A percentile compares a stretch with the other conserved stretches of the same genome.
phyloP scores from a whole-genome alignment of 2,888 invertebrate species.

The Cyaniris semiargus region DNA sequence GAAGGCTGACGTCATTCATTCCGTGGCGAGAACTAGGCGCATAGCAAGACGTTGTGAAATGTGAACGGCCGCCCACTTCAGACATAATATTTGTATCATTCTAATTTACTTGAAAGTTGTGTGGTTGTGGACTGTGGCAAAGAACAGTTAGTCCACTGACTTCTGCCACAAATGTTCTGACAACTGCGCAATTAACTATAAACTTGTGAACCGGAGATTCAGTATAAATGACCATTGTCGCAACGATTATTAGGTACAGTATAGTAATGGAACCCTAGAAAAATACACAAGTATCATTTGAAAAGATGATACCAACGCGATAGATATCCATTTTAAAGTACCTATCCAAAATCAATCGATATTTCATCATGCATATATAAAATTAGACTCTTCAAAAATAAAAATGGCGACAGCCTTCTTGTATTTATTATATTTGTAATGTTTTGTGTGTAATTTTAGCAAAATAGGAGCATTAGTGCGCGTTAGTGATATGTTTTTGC shows the following conservation, averaged over 20 bases:
- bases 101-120: constrained; percentile 73
- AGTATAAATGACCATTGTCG: constrained; percentile 72
- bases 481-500: constrained; percentile 33
- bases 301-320: not conserved
- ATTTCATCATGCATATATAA: constrained; percentile 13
- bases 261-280: constrained; percentile 45
- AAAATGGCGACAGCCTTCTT: constrained; percentile 39
- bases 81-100: constrained; percentile 61
- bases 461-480: constrained; percentile 36
- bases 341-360: constrained; percentile 2
- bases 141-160: constrained; percentile 73
- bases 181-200: constrained; percentile 59
- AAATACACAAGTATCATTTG: constrained; percentile 38
- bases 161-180: constrained; percentile 73
- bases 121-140: constrained; percentile 78
- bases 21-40: constrained; percentile 62
- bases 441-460: constrained; percentile 37
- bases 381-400: not conserved
- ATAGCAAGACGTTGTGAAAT: constrained; percentile 77
- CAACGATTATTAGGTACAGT: constrained; percentile 78
- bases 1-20: constrained; percentile 76
- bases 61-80: constrained; percentile 78
- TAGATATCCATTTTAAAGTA: not conserved
- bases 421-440: constrained; percentile 34
- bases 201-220: constrained; percentile 53